Evolutionary conservation across 2,888 invertebrate species (phyloP), one percentile per base, ranked within the genome.

Genomic region (Chrysodeixis includens): DNA sequence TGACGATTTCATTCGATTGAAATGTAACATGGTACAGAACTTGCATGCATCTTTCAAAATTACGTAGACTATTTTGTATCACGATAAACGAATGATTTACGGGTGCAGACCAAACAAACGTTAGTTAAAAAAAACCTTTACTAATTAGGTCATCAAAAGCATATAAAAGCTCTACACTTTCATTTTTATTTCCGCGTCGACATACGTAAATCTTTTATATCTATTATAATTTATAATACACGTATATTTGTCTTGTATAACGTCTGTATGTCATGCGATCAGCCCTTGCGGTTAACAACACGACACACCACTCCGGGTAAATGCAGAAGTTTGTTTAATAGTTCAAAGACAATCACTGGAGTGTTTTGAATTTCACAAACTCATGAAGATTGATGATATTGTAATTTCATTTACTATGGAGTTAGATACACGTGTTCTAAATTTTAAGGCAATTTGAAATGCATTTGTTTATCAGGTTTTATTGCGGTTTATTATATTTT

Each of bases 241-340:
- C n/a, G 6, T 6, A 26, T 26, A 12, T 54, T 30, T 32, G 16
- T 18, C 18, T 16, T 9, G 52, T 35, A 57, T 20, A 18, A 30
- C 26, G 52, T n/a, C 83, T 7, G 83, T 89, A 69, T 85, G 86
- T 87, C 76, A 61, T 79, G 62, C 58, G 30, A 56, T 67, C 79
- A 79, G 73, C 86, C 87, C 85, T 81, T 83, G 86, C 74, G 86
- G 84, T 86, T 72, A 77, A 74, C 83, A 82, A 66, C 70, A 84
- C 84, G 83, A 86, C 82, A 79, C 79, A 61, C 73, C 83, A 85
- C 84, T 84, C 66, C 78, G 72, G 69, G 81, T 83, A 87, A 90
- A 90, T 89, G 85, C 83, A 79, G 83, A 91, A 92, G 90, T 91
- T 91, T 79, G 80, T 84, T 80, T 81, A 71, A 73, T 73, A 84